Evolutionary conservation across 92 coral and sea anemone genomes (phyloP), one percentile per base, ranked within the genome.

Genomic region (Phymanthus crucifer): DNA sequence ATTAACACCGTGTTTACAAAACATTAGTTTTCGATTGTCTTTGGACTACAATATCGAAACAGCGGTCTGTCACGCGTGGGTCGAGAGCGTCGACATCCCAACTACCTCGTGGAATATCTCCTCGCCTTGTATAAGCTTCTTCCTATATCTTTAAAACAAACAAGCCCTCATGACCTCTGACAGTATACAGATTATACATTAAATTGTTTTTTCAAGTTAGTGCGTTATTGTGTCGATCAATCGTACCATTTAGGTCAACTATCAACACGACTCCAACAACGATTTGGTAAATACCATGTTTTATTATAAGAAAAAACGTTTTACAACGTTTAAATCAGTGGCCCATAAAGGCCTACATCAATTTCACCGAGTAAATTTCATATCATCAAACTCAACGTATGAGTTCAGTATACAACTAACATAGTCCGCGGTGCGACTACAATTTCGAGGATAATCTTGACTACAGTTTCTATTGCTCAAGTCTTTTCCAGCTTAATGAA

Each of bases 321-420:
- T 14, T 64, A 77, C 80, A 57, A 54, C 72, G 68, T 29, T 54
- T 57, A 40, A 43, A 43, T 43, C 48, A 77, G 19, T 77, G 81
- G 81, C 81, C 81, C 2, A 77, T 38, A 77, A 38, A 61, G 56
- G 81, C 81, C 81, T 77, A 77, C 81, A 77, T 32, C 12, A 61
- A 65, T 64, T 61, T 77, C 46, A 77, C 72, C 26, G 57, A 77
- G 72, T 77, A 77, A 75, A 75, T 66, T 75, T 2, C 50, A 24
- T 17, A 74, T 74, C 29, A 48, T 74, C 35, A 32, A 74, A 74
- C 78, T 46, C 78, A 74, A 74, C 32, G 19, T 38, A 43, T 37
- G 78, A 32, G 37, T 31, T 24, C 4, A 10, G 26, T 24, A n/a
- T n/a, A n/a, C n/a, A 18, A 35, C n/a, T 23, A 5, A 5, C 64